Conservation (phyloP, 2,797 vertebrate genomes). For the Xenentodon cancila region DNA sequence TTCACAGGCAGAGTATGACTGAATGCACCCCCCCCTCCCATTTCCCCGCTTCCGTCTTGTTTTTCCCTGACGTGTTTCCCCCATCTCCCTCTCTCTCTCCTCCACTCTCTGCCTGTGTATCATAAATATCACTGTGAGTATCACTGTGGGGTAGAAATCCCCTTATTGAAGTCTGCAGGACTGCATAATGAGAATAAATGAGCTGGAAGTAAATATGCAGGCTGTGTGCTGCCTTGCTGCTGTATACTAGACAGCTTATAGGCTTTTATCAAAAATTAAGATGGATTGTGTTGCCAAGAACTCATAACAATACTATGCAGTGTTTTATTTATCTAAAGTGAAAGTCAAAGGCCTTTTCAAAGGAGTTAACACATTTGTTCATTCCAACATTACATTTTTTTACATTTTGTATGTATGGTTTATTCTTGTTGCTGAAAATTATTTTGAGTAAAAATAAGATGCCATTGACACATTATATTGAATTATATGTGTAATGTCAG, state of each 20-base stretch:
- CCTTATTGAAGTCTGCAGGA: conserved; percentile 76
- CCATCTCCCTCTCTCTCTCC: conserved; percentile 6
- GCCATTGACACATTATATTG: conserved; percentile 21
- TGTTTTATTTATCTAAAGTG: conserved; percentile 67
- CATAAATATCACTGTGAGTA: conserved; percentile 73
- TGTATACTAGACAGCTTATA: conserved; percentile 68
- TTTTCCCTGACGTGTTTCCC: conserved; percentile 45
- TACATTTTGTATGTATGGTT: conserved; percentile 23
- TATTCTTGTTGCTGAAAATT: conserved; percentile 24
- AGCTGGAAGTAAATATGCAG: conserved; percentile 86
- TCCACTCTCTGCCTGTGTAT: conserved; percentile 48
- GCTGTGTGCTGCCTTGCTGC: conserved; percentile 69
- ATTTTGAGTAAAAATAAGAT: conserved; percentile 9
- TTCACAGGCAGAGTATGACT: conserved; percentile 77
- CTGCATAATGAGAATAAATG: conserved; percentile 88
- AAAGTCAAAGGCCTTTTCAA: conserved; percentile 48
- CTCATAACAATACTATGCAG: conserved; percentile 54
- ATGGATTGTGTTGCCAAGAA: conserved; percentile 74
- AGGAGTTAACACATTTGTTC: conserved; percentile 29
- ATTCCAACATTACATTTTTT: conserved; percentile 16
- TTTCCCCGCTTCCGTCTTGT: conserved; percentile 60
- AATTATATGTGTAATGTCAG: conserved; percentile 19
- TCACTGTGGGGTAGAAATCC: conserved; percentile 79
- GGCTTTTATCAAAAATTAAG: conserved; percentile 81
- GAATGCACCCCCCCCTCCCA: conserved; percentile 65